Conservation (phyloP, 2,113 vertebrate genomes). For the Semicossyphus pulcher region DNA sequence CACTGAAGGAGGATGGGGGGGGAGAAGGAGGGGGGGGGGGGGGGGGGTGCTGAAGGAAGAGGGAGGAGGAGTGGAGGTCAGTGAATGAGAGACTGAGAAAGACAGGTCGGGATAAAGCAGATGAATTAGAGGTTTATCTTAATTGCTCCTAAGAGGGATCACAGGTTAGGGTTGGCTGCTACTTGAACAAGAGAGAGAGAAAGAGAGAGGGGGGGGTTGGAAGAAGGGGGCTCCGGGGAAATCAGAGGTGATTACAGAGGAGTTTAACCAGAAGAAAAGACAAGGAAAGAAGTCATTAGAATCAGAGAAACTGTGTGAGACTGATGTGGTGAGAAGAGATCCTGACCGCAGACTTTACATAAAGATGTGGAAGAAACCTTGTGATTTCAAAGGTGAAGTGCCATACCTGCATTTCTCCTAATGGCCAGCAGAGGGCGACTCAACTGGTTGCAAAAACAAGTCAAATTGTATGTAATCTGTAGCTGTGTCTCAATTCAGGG, state of each 20-base stretch:
- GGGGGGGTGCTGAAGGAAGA: background rate
- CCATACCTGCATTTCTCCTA: background rate
- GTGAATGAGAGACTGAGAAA: slow-evolving; percentile 51
- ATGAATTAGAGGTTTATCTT: slow-evolving; percentile 72
- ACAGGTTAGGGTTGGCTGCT: slow-evolving; percentile 59
- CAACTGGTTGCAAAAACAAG: background rate
- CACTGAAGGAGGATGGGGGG: slow-evolving; percentile 67
- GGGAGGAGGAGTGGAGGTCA: slow-evolving; percentile 50
- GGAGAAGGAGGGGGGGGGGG: background rate
- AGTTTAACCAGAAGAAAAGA: slow-evolving; percentile 7
- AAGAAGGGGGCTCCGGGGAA: background rate
- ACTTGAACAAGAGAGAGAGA: slow-evolving; percentile 2
- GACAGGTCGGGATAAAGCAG: slow-evolving; percentile 64
- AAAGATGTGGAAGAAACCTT: too few species aligned
- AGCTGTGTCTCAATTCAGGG: too few species aligned
- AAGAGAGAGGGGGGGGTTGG: too few species aligned
- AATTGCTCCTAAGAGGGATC: slow-evolving; percentile 66
- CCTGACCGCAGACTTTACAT: background rate
- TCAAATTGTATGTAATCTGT: too few species aligned
- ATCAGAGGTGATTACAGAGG: slow-evolving; percentile 29
- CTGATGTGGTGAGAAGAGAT: slow-evolving; percentile 9
- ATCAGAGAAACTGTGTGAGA: slow-evolving; percentile 6
- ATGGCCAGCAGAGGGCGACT: background rate
- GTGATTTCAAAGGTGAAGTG: too few species aligned
- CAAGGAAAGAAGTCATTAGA: background rate